Evolutionary conservation across 1,140 invertebrate genomes (phyloP).

Genomic region (Cyrtorhinus lividipennis): DNA sequence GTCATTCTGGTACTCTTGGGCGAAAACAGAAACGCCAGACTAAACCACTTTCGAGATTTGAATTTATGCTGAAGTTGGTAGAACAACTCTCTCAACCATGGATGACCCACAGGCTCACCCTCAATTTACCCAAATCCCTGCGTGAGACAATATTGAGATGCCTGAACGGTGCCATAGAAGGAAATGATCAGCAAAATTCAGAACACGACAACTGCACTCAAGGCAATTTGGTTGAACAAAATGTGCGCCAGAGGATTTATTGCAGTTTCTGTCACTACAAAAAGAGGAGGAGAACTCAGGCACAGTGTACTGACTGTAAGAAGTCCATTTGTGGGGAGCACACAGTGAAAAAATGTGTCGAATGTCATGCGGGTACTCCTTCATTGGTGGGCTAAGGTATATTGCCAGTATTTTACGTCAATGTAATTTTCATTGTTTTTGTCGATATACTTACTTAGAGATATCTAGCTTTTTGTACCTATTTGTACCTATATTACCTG

Average conservation of each 20-base stretch:
- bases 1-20: neutral
- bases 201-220: neutral
- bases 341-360: neutral
- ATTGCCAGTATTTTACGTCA: neutral
- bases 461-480: neutral
- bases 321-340: neutral
- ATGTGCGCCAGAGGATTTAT: neutral
- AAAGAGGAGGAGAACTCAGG: neutral
- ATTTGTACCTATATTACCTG: neutral
- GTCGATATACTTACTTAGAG: neutral
- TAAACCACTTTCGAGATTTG: neutral
- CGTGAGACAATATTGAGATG: neutral
- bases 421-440: neutral
- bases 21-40: neutral
- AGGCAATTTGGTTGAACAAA: neutral
- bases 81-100: neutral
- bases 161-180: neutral
- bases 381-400: neutral
- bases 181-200: too few species aligned
- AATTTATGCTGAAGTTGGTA: neutral
- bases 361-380: neutral
- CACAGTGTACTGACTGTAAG: neutral
- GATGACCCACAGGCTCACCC: neutral
- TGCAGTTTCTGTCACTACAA: neutral
- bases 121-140: neutral